Evolutionary conservation across 2,888 invertebrate genomes (phyloP), one percentile per base, ranked within the genome.

Genomic region (Drosophila diplacantha): DNA sequence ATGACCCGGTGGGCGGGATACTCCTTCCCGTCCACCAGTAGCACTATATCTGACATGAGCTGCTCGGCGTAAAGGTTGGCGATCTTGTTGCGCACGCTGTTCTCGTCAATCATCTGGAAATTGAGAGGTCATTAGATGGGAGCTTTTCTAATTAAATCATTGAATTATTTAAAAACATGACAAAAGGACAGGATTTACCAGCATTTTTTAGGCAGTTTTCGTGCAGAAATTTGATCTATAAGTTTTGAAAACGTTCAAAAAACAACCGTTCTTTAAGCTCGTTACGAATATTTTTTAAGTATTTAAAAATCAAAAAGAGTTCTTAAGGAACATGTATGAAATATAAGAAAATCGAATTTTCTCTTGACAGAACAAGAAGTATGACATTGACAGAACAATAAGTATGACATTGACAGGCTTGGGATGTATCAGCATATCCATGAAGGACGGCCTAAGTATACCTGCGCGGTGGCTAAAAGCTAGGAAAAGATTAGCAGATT

Each of bases 1-100:
- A 98, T 96, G 8, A 98, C 92, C 66, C 96, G 91, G 88, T 98
- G 98, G 3, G 96, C 95, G 0, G 95, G 94, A 88, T 95, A 97
- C 61, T 93, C 92, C 44, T 92, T 91, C 3, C 93, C 93, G 5
- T 94, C 95, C 26, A 98, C 96, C 66, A 95, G 92, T 41, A 98
- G 89, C 37, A 92, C 92, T 55, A 98, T 92, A 87, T 98, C 98
- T 79, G 95, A 96, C 94, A 98, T 95, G 79, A 96, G 89, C 80
- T 94, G 93, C 72, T 96, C 95, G 0, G 93, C 93, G 87, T 95
- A 96, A 2, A 97, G 88, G 18, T 92, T 93, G 6, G 94, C 94
- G 80, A 97, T 94, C 86, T 95, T 95, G 65, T 93, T 91, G 49
- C 96, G 88, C 14, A 96, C 93, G 84, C 93, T 93, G 66, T 91